These are phyloP conservation scores for Acanthoscelides obtectus DNA, from an alignment of 2,888 invertebrate genomes.

Conservation along the genomic window DNA sequence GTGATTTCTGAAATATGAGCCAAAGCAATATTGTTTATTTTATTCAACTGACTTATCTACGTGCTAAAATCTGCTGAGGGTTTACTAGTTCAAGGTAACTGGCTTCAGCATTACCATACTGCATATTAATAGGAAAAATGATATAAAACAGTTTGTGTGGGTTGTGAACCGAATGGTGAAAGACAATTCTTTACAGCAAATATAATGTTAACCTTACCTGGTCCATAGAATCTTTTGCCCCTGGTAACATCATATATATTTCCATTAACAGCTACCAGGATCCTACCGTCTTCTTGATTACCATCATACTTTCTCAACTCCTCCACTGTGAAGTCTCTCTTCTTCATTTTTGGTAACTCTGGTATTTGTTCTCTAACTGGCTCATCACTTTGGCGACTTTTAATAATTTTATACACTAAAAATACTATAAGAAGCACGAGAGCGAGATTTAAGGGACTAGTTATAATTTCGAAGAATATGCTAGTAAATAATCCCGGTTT, in stretches of 20 bases:
- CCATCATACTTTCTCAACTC: slow-evolving; percentile 87
- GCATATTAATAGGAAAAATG: too few species aligned
- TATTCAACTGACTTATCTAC: too few species aligned
- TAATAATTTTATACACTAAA: slow-evolving; percentile 71
- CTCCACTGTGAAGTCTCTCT: slow-evolving; percentile 83
- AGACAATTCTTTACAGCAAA: too few species aligned
- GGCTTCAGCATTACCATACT: too few species aligned
- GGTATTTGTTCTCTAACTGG: slow-evolving; percentile 50
- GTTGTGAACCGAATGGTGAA: too few species aligned
- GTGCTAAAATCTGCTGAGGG: too few species aligned
- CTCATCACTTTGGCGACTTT: slow-evolving; percentile 47
- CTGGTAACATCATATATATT: slow-evolving; percentile 92
- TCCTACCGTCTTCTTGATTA: slow-evolving; percentile 76
- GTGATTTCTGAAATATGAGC: too few species aligned
- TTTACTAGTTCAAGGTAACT: too few species aligned
- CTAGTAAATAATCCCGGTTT: slow-evolving; percentile 40
- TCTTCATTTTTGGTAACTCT: slow-evolving; percentile 74
- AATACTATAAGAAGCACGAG: slow-evolving; percentile 65
- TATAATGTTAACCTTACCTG: too few species aligned
- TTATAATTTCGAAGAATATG: slow-evolving; percentile 58
- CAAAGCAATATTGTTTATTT: too few species aligned
- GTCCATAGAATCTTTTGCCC: slow-evolving; percentile 89
- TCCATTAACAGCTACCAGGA: slow-evolving; percentile 90
- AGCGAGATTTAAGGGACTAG: slow-evolving; percentile 67
- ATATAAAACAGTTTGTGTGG: too few species aligned